Conservation (phyloP, 2,888 invertebrate species). For the Teinopalpus imperialis region DNA sequence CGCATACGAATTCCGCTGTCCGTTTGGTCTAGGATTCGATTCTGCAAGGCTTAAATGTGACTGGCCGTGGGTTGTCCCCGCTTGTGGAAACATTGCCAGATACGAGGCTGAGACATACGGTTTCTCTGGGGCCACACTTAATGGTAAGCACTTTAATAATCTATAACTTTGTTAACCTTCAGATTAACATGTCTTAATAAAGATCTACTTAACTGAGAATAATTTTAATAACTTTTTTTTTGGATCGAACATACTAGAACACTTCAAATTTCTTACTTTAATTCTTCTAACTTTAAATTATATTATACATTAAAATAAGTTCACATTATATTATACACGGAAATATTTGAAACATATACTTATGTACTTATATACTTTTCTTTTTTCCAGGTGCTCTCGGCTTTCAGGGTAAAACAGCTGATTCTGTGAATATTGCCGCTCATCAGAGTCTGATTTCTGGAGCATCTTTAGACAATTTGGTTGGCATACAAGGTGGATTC, state of each 20-base stretch:
- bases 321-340: too few relatives aligned
- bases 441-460: constrained; percentile 74
- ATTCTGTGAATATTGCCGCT: constrained; percentile 71
- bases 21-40: constrained; percentile 90
- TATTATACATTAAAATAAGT: too few relatives aligned
- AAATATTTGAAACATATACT: too few relatives aligned
- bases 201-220: too few relatives aligned
- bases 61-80: constrained; percentile 90
- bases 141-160: constrained; percentile 46
- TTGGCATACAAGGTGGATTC: constrained; percentile 69
- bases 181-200: too few relatives aligned
- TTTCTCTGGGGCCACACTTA: constrained; percentile 62
- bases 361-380: too few relatives aligned
- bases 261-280: too few relatives aligned
- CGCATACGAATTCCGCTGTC: constrained; percentile 91
- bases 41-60: constrained; percentile 86
- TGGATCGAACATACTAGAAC: too few relatives aligned
- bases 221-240: too few relatives aligned
- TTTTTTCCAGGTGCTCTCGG: constrained; percentile 66
- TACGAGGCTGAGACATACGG: constrained; percentile 77
- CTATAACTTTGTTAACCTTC: too few relatives aligned
- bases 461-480: constrained; percentile 65
- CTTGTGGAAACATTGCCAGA: constrained; percentile 80
- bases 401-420: constrained; percentile 71
- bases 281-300: too few relatives aligned